A percentile compares a stretch with the other conserved stretches of the same genome.
phyloP scores from a whole-genome alignment of 2,888 invertebrate genomes.

The Chalcis sispes region DNA sequence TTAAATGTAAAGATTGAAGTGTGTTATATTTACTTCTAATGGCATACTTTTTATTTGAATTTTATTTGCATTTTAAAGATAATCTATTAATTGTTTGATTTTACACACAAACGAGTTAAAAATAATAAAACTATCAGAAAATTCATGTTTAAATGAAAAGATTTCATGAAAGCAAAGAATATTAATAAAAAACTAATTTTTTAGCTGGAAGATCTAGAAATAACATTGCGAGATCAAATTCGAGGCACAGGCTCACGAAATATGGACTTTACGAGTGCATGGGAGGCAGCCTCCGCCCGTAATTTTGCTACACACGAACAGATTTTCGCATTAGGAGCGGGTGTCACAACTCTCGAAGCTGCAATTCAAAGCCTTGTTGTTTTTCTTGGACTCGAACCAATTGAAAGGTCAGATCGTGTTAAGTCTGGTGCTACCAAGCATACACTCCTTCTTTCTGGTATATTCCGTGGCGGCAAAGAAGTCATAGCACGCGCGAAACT shows the following conservation, averaged over 20 bases:
- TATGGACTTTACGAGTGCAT: constrained; percentile 79
- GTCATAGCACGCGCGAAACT: constrained; percentile 91
- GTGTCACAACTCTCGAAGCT: constrained; percentile 87
- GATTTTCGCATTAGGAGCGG: constrained; percentile 89
- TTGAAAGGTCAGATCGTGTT: constrained; percentile 89
- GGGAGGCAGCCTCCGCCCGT: constrained; percentile 81
- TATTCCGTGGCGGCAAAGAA: constrained; percentile 94
- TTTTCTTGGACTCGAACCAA: constrained; percentile 90
- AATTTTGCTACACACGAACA: constrained; percentile 87
- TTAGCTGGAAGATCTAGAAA: constrained; percentile 92
- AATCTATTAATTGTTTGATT: too few species aligned
- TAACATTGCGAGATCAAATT: constrained; percentile 90
- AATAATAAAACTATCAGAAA: constrained; percentile 5
- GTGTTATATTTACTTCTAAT: too few species aligned
- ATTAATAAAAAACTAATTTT: constrained; percentile 32
- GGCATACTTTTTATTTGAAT: too few species aligned
- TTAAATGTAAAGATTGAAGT: too few species aligned
- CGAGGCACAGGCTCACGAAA: constrained; percentile 79
- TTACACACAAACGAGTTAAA: too few species aligned
- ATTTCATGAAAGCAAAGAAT: not conserved
- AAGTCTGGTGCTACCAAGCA: constrained; percentile 90
- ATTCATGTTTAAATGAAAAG: not conserved
- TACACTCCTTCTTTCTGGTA: constrained; percentile 88
- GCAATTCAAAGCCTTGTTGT: constrained; percentile 90
- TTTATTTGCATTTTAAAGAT: too few species aligned